Evolutionary conservation across 2,797 vertebrate genomes (phyloP).

Genomic region (Poecile montanus): DNA sequence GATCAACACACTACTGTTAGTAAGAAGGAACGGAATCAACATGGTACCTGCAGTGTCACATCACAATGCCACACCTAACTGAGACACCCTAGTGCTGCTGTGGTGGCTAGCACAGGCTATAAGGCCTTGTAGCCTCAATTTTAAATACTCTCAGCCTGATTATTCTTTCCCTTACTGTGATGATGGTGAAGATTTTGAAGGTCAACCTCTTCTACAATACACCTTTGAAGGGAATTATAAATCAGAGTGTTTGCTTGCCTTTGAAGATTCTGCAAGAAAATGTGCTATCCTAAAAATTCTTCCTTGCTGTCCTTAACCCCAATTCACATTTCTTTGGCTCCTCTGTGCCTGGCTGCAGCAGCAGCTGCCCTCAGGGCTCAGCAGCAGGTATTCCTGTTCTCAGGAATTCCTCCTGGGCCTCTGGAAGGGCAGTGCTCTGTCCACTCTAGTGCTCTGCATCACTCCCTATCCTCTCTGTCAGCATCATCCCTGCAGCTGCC

Average conservation of each 20-base stretch:
- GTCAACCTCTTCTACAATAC: background rate
- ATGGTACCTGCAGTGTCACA: background rate
- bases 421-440: background rate
- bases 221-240: background rate
- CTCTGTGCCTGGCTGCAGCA: background rate
- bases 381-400: background rate
- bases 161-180: background rate
- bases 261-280: background rate
- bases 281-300: background rate
- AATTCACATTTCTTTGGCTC: background rate
- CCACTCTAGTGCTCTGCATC: accelerated
- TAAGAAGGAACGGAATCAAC: background rate
- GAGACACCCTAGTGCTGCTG: background rate
- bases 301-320: background rate
- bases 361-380: background rate
- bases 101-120: background rate
- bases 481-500: background rate
- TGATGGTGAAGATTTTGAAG: background rate
- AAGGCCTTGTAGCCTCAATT: background rate
- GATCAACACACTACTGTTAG: background rate
- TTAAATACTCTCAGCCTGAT: background rate
- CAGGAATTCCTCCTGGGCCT: background rate
- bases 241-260: background rate
- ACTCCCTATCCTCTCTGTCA: background rate
- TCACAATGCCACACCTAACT: accelerated